Percentiles rank a stretch among this genome's conserved stretches.
Conservation (phyloP, 2,797 vertebrate species). For the Urosaurus nigricauda region DNA sequence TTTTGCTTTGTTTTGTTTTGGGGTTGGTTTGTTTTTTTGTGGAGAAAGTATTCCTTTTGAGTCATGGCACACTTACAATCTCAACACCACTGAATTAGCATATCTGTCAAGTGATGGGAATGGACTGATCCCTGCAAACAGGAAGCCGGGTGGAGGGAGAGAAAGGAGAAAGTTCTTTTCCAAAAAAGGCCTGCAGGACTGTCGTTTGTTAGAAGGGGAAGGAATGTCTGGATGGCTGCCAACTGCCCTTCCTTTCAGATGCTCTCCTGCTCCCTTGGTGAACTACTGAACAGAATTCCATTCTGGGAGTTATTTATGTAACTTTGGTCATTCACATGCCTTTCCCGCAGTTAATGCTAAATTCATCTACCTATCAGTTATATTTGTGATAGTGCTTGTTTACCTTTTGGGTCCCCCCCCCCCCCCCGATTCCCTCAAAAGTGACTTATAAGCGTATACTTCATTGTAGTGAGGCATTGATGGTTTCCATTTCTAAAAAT, state of each 20-base stretch:
- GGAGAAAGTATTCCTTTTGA: conserved; percentile 3
- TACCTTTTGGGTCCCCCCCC: too few relatives aligned
- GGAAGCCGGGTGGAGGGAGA: background rate
- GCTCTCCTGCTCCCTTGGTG: fast-evolving
- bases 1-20: background rate
- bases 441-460: background rate
- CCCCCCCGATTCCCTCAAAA: background rate
- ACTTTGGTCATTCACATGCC: conserved; percentile 29
- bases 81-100: conserved; percentile 8
- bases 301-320: conserved; percentile 31
- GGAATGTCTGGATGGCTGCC: conserved; percentile 61
- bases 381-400: background rate
- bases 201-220: conserved; percentile 39
- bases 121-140: conserved; percentile 32
- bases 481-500: background rate
- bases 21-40: background rate
- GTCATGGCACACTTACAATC: conserved; percentile 1
- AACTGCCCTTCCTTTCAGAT: conserved; percentile 39
- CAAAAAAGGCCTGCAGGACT: conserved; percentile 38
- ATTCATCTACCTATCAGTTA: background rate
- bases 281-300: conserved; percentile 37
- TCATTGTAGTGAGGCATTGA: background rate
- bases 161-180: conserved; percentile 32
- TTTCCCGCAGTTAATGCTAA: conserved; percentile 18
- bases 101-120: conserved; percentile 35